Conservation (phyloP, 2,888 invertebrate genomes). For the Luperina nickerlii region DNA sequence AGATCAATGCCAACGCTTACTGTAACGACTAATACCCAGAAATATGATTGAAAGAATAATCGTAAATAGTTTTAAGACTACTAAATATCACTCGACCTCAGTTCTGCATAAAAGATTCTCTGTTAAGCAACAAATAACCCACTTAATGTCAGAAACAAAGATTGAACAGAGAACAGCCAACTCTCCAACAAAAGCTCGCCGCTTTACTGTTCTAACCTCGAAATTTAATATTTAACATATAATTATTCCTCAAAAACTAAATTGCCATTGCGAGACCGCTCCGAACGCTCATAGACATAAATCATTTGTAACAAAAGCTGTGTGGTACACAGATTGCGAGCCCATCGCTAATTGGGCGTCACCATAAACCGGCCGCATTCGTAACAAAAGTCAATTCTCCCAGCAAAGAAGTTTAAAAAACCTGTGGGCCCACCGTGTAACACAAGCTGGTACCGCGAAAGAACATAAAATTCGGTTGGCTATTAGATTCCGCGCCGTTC, state of each 20-base stretch:
- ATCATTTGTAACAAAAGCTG: constrained; percentile 86
- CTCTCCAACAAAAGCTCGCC: constrained; percentile 53
- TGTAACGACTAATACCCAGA: constrained; percentile 46
- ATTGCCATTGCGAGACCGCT: constrained; percentile 69
- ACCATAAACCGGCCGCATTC: constrained; percentile 74
- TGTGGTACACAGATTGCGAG: constrained; percentile 73
- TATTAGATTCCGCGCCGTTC: constrained; percentile 82
- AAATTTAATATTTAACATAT: constrained; percentile 71
- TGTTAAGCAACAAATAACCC: constrained; percentile 52
- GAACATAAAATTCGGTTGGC: constrained; percentile 84
- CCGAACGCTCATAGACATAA: constrained; percentile 78
- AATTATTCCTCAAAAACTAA: constrained; percentile 72
- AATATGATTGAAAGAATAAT: constrained; percentile 57
- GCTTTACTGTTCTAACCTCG: constrained; percentile 68
- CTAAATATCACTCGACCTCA: constrained; percentile 29
- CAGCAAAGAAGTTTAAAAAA: constrained; percentile 77
- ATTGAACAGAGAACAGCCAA: constrained; percentile 49
- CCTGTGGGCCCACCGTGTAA: constrained; percentile 78
- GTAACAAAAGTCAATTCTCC: constrained; percentile 75
- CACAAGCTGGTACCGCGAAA: constrained; percentile 85
- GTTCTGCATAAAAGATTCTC: constrained; percentile 45
- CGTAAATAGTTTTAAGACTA: constrained; percentile 51
- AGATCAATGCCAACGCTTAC: constrained; percentile 59
- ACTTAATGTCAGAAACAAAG: constrained; percentile 64
- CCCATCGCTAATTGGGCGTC: constrained; percentile 81